Base-by-base conservation (phyloP, 2,888 invertebrate genomes). In the Tupiocoris notatus region DNA sequence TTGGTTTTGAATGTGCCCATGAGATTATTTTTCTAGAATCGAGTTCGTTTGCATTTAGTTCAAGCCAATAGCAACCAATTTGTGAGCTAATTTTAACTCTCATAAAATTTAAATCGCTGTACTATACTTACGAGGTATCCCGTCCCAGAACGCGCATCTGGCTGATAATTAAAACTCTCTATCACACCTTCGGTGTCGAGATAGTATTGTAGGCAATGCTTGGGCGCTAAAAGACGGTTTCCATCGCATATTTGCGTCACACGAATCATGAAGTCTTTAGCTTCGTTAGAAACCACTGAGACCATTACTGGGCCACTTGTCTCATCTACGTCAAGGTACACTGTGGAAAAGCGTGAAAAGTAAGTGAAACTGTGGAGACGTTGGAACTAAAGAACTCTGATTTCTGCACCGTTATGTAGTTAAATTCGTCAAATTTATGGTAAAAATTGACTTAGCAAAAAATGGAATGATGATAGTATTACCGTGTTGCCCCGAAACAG, bases 401-500 rank as follows among this genome's bases (percentile, higher is more conserved):
- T 24, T 22, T 1, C 21, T 22, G 12, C 7, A 22, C 16, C 16
- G 7, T 23, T 64, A 23, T 64, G 12, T 7, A 23, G 1, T 64
- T 12, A 18, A 22, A 3, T 1, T 64, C n/a, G n/a, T n/a, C n/a
- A n/a, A n/a, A n/a, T n/a, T n/a, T n/a, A n/a, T n/a, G n/a, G n/a
- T n/a, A n/a, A n/a, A n/a, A n/a, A n/a, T 25, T 22, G 21, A 2
- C 54, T n/a, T 21, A 20, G 57, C 2, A 58, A 68, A 9, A 9
- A 56, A 22, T 20, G 21, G 62, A 67, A 56, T 22, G 18, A 23
- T n/a, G 3, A 39, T 39, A 39, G 3, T 39, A 39, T 86, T 85
- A 92, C 93, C 84, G 81, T 92, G 92, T 82, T 91, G 91, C 16
- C 91, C 92, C 0, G 90, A 89, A 82, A 92, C 92, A 58, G 90